Percentiles rank a stretch among this genome's conserved stretches.
Conservation (phyloP, 2,888 invertebrate species). For the Erebia aethiops region DNA sequence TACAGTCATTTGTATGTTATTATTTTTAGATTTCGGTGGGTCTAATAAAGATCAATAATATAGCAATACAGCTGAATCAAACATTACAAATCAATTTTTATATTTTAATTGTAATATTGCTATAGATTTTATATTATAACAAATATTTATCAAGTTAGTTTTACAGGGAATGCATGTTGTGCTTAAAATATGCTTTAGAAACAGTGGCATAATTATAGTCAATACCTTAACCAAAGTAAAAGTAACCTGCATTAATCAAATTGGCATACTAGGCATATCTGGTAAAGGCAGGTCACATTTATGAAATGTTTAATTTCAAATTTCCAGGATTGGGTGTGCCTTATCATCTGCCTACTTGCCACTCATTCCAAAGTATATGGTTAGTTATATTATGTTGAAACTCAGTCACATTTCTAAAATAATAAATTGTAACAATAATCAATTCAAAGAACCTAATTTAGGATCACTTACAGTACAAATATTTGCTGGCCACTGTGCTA, state of each 20-base stretch:
- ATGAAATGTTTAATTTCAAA: background rate
- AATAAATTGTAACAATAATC: constrained; percentile 10
- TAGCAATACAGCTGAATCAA: background rate
- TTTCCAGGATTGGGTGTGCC: background rate
- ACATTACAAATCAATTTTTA: background rate
- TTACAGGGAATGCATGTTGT: constrained; percentile 32
- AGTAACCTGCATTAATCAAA: too few relatives aligned
- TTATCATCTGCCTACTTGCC: background rate
- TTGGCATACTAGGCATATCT: background rate
- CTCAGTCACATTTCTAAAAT: constrained; percentile 30
- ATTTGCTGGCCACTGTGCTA: constrained; percentile 21
- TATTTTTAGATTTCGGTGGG: constrained; percentile 37
- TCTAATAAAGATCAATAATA: constrained; percentile 17
- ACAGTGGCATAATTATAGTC: background rate
- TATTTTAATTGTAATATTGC: background rate
- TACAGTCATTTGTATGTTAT: constrained; percentile 16
- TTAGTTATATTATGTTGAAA: background rate
- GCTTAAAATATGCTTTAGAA: constrained; percentile 6
- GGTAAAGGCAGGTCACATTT: background rate
- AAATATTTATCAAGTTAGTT: constrained; percentile 1
- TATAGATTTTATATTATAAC: background rate
- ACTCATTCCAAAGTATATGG: background rate
- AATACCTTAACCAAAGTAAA: too few relatives aligned
- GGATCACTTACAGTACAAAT: constrained; percentile 5
- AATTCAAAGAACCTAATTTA: background rate